Evolutionary conservation across 2,113 vertebrate genomes (phyloP).

Genomic region (Oophaga pumilio): DNA sequence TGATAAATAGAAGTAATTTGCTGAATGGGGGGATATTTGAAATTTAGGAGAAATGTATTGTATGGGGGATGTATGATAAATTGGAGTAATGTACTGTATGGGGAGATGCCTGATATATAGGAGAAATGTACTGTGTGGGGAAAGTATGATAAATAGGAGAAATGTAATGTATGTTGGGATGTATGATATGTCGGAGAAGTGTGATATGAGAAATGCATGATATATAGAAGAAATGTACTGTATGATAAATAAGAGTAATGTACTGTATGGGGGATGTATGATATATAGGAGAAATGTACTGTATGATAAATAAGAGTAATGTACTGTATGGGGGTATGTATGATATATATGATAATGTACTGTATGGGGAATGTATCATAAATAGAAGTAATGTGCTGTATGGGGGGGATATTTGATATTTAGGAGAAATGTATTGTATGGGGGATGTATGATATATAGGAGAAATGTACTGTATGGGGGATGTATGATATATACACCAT

Average conservation of each 20-base stretch:
- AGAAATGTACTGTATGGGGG: not conserved
- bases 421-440: too few relatives aligned
- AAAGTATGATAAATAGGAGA: not conserved
- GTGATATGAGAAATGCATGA: too few relatives aligned
- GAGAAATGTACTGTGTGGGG: not conserved
- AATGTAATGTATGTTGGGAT: not conserved
- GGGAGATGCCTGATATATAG: not conserved
- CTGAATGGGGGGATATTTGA: not conserved
- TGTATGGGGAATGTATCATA: not conserved
- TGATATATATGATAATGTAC: not conserved
- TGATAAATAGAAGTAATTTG: not conserved
- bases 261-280: not conserved
- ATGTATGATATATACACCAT: not conserved
- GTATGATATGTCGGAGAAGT: too few relatives aligned
- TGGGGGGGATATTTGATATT: not conserved
- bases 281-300: too few relatives aligned
- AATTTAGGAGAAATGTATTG: not conserved
- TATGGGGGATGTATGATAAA: not conserved
- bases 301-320: too few relatives aligned
- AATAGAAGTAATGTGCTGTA: not conserved
- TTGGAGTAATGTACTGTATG: not conserved
- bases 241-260: too few relatives aligned
- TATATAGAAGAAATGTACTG: too few relatives aligned
- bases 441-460: not conserved
- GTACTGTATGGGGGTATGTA: not conserved